These are phyloP conservation scores for Tyto alba DNA, from an alignment of 2,113 vertebrate genomes.

Conservation along the genomic window DNA sequence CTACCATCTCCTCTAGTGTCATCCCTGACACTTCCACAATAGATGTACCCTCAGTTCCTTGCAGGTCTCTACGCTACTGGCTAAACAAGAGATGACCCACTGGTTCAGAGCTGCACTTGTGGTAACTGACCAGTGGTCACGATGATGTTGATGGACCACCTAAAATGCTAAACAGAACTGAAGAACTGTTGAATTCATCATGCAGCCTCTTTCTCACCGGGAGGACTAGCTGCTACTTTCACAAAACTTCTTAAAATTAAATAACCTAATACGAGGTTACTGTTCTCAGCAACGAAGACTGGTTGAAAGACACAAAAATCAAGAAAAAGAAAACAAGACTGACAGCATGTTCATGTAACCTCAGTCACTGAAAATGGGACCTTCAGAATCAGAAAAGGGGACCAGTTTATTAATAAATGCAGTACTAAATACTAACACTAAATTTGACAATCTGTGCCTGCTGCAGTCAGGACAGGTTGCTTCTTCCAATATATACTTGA, in stretches of 20 bases:
- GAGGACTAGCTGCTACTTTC: not conserved
- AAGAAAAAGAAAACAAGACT: not conserved
- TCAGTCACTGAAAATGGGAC: not conserved
- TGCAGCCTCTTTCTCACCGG: not conserved
- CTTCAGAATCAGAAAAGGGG: not conserved
- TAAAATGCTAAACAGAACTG: not conserved
- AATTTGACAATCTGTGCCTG: not conserved
- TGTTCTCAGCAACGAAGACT: not conserved
- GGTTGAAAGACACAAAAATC: not conserved
- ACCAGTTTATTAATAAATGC: not conserved
- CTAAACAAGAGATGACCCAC: not conserved
- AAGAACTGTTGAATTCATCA: not conserved
- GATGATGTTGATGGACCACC: not conserved
- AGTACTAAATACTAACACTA: not conserved
- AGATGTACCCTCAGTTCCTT: not conserved
- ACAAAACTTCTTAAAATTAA: not conserved
- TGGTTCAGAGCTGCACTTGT: not conserved
- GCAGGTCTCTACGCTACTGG: not conserved
- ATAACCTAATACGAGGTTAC: not conserved
- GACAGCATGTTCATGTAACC: fast-evolving
- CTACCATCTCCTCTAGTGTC: not conserved
- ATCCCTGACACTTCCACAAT: not conserved
- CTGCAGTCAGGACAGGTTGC: not conserved
- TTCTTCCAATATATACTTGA: not conserved
- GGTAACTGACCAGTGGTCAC: not conserved